phyloP scores from a whole-genome alignment of 1,140 invertebrate genomes.

The Amyelois transitella region DNA sequence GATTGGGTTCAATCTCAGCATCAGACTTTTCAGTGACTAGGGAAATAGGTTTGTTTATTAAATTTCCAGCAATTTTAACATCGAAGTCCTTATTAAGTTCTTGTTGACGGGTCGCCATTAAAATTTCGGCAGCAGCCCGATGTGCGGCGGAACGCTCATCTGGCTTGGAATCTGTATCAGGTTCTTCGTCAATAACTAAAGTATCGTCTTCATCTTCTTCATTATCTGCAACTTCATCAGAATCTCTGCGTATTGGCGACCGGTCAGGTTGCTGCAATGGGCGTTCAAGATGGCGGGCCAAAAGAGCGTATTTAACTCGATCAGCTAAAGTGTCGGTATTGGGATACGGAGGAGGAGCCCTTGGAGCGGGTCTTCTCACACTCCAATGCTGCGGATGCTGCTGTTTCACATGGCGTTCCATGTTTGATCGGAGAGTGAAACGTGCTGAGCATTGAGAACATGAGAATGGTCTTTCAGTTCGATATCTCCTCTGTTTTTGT shows the following conservation, averaged over 20 bases:
- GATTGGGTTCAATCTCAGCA: conserved; percentile 25
- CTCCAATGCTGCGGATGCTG: conserved; percentile 93
- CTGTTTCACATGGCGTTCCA: conserved; percentile 95
- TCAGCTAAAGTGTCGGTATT: conserved; percentile 76
- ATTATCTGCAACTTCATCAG: conserved; percentile 77
- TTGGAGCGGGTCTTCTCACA: conserved; percentile 78
- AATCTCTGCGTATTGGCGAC: conserved; percentile 66
- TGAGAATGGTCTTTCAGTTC: conserved; percentile 92
- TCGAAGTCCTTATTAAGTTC: conserved; percentile 69
- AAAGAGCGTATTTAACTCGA: conserved; percentile 85
- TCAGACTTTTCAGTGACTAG: conserved; percentile 87
- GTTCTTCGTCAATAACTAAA: conserved; percentile 81
- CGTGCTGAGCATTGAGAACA: conserved; percentile 92
- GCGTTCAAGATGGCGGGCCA: conserved; percentile 84
- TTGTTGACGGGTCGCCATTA: conserved; percentile 63
- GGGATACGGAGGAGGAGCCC: conserved; percentile 62
- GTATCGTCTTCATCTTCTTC: conserved; percentile 80
- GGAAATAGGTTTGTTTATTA: conserved; percentile 73
- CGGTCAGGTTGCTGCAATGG: conserved; percentile 61
- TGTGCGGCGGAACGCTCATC: conserved; percentile 72
- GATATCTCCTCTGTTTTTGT: conserved; percentile 91
- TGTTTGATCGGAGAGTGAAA: conserved; percentile 93
- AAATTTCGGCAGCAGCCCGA: conserved; percentile 72
- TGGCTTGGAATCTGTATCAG: conserved; percentile 43
- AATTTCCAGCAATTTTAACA: conserved; percentile 68